phyloP scores from a whole-genome alignment of 2,113 vertebrate genomes.

The Morone saxatilis region DNA sequence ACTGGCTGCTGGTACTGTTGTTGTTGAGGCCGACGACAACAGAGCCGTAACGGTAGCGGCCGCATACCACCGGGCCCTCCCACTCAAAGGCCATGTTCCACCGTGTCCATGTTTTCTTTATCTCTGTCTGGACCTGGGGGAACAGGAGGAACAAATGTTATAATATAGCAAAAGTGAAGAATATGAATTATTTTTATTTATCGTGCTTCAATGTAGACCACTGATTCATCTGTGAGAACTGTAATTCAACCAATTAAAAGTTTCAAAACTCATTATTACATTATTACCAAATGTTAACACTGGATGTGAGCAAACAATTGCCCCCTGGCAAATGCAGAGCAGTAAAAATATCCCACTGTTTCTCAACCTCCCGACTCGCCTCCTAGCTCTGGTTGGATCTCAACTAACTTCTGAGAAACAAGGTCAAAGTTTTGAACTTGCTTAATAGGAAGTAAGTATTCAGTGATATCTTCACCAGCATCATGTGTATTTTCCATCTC shows the following conservation, averaged over 20 bases:
- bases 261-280: not conserved
- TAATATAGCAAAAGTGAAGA: not conserved
- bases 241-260: not conserved
- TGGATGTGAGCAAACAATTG: not conserved
- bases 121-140: slow-evolving; percentile 90
- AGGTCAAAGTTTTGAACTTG: not conserved
- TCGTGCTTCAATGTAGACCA: not conserved
- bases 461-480: not conserved
- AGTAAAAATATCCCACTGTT: not conserved
- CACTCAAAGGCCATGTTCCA: slow-evolving; percentile 89
- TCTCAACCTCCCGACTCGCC: too few relatives aligned
- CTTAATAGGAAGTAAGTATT: not conserved
- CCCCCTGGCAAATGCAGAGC: not conserved
- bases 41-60: slow-evolving; percentile 87
- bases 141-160: not conserved
- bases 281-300: not conserved
- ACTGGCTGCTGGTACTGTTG: slow-evolving; percentile 90
- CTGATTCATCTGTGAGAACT: not conserved
- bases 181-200: not conserved
- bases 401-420: not conserved
- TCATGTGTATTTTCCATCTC: not conserved
- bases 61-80: slow-evolving; percentile 86
- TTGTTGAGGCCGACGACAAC: slow-evolving; percentile 88
- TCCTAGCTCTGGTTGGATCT: not conserved
- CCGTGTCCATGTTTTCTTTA: slow-evolving; percentile 91